Conservation (phyloP, 2,797 vertebrate genomes). For the Microctenopoma stevenorrisi region DNA sequence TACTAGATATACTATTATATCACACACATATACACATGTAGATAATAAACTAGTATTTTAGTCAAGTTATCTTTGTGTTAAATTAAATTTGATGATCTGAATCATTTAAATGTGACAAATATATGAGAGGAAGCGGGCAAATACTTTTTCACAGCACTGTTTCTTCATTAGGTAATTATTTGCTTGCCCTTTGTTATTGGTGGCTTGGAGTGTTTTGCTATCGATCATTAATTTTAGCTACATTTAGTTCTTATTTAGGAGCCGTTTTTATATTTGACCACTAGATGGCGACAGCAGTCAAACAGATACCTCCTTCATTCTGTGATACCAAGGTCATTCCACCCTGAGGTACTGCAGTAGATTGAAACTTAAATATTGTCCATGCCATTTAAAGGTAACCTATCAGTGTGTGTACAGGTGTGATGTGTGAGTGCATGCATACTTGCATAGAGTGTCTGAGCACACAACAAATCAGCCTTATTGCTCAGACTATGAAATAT, state of each 20-base stretch:
- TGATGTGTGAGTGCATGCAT: conserved; percentile 23
- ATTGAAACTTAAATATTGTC: conserved; percentile 17
- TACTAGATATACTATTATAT: no score
- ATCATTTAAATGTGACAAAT: no score
- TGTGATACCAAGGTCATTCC: conserved; percentile 45
- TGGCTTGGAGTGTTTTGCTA: conserved; percentile 8
- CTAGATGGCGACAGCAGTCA: conserved; percentile 69
- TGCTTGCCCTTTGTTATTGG: conserved; percentile 34
- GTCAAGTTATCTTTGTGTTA: no score
- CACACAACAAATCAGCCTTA: conserved; percentile 60
- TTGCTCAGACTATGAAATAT: conserved; percentile 33
- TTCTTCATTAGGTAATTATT: conserved; percentile 19
- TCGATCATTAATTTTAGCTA: conserved; percentile 10
- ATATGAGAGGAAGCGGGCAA: no score
- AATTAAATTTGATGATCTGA: no score
- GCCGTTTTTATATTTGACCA: conserved; percentile 54
- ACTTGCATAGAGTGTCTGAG: conserved; percentile 26
- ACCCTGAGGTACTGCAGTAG: conserved; percentile 18
- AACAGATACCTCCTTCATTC: conserved; percentile 20
- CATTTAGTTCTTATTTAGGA: neutral
- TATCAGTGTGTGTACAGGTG: conserved; percentile 26
- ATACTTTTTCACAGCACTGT: neutral
- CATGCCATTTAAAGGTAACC: conserved; percentile 31
- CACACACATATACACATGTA: no score
- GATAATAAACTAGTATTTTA: no score